These are phyloP conservation scores for Helleia helle DNA, from an alignment of 2,888 invertebrate species.

Conservation along the genomic window DNA sequence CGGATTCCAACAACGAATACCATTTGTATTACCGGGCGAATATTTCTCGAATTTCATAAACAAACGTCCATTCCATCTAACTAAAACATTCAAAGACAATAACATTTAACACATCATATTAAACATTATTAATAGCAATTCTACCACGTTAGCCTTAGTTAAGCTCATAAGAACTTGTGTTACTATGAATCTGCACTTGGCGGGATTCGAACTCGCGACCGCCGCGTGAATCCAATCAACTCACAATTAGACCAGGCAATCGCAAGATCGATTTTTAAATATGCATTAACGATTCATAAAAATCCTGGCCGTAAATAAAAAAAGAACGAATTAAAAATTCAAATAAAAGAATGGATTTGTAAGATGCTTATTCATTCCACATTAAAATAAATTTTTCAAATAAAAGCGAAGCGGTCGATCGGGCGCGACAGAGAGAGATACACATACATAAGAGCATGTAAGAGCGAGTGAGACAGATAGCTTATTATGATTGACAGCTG, in stretches of 20 bases:
- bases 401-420: slow-evolving; percentile 66
- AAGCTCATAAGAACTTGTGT: too few species aligned
- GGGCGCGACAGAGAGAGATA: slow-evolving; percentile 45
- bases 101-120: slow-evolving; percentile 8
- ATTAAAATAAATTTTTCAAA: slow-evolving; percentile 74
- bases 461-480: slow-evolving; percentile 57
- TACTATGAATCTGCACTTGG: too few species aligned
- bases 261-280: too few species aligned
- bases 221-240: too few species aligned
- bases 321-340: slow-evolving; percentile 68
- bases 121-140: too few species aligned
- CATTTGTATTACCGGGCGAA: slow-evolving; percentile 26
- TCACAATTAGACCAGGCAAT: too few species aligned
- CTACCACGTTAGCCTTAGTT: too few species aligned
- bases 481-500: slow-evolving; percentile 75
- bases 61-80: slow-evolving; percentile 23
- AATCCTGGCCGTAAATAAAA: slow-evolving; percentile 46
- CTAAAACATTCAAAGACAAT: slow-evolving; percentile 1
- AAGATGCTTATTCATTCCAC: slow-evolving; percentile 74
- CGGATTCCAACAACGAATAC: slow-evolving; percentile 47
- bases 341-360: slow-evolving; percentile 69
- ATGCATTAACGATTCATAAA: slow-evolving; percentile 33
- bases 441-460: slow-evolving; percentile 36
- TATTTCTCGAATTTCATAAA: slow-evolving; percentile 40
- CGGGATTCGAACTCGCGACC: too few species aligned